Percentiles rank a stretch among this genome's conserved stretches.
Conservation (phyloP, 2,113 vertebrate species). For the Taxidea taxus region DNA sequence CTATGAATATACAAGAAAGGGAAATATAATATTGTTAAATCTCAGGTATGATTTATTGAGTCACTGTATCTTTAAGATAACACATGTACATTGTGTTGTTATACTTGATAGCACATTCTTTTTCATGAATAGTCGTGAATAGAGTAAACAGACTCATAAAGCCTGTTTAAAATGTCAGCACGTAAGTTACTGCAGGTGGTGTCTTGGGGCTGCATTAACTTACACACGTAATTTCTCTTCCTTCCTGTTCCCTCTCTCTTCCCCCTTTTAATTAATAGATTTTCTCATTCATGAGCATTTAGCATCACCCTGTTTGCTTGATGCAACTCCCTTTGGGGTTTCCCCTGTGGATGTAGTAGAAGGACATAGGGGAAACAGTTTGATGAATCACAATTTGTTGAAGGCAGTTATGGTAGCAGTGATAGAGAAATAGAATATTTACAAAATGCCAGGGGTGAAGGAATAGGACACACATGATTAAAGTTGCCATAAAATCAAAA, state of each 20-base stretch:
- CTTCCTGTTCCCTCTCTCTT: slow-evolving; percentile 29
- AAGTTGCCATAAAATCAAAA: slow-evolving; percentile 84
- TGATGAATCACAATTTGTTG: slow-evolving; percentile 81
- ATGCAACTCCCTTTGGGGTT: slow-evolving; percentile 66
- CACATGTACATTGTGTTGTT: slow-evolving; percentile 70
- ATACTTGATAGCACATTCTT: slow-evolving; percentile 68
- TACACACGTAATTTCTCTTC: slow-evolving; percentile 74
- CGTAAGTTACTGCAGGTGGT: slow-evolving; percentile 75
- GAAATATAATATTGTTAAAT: slow-evolving; percentile 46
- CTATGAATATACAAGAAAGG: slow-evolving; percentile 51
- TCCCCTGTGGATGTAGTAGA: slow-evolving; percentile 56
- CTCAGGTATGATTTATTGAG: slow-evolving; percentile 75
- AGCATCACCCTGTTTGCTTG: slow-evolving; percentile 80
- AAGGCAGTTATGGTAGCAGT: slow-evolving; percentile 79
- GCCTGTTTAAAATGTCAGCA: slow-evolving; percentile 70
- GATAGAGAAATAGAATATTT: slow-evolving; percentile 82
- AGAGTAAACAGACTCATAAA: slow-evolving; percentile 79
- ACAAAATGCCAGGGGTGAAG: slow-evolving; percentile 85
- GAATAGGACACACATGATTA: slow-evolving; percentile 84
- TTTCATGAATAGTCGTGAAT: slow-evolving; percentile 64
- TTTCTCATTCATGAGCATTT: slow-evolving; percentile 73
- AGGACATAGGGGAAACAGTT: slow-evolving; percentile 55
- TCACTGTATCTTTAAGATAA: slow-evolving; percentile 76
- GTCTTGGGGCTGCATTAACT: slow-evolving; percentile 80
- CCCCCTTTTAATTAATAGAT: slow-evolving; percentile 79